These are phyloP conservation scores for Melanotaenia trifasciata DNA, from an alignment of 2,797 vertebrate genomes.

Conservation along the genomic window DNA sequence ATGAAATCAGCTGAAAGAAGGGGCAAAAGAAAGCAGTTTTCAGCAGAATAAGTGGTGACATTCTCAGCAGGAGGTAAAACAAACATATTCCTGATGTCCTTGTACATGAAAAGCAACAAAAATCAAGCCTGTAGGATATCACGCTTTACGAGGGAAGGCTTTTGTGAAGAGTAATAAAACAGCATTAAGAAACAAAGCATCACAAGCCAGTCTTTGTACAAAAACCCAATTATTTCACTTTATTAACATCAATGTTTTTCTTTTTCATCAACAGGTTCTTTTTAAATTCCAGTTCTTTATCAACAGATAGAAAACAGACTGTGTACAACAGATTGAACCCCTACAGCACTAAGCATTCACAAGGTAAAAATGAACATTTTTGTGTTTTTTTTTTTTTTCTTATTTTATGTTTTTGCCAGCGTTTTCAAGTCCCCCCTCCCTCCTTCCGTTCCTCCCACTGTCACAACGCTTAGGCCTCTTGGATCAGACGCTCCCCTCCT, in stretches of 20 bases:
- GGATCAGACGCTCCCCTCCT: conserved; percentile 42
- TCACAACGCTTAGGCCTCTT: conserved; percentile 29
- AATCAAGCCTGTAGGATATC: background rate
- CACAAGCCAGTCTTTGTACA: conserved; percentile 84
- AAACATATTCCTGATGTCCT: background rate
- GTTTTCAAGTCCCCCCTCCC: conserved; percentile 66
- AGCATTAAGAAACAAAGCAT: conserved; percentile 52
- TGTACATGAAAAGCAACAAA: background rate
- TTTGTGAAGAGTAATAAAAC: conserved; percentile 14
- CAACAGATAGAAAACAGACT: conserved; percentile 99
- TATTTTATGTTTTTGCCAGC: conserved; percentile 56
- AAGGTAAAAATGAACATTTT: conserved; percentile 95
- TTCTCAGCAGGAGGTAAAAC: conserved; percentile 20
- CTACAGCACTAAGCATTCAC: conserved; percentile 99
- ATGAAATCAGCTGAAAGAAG: conserved; percentile 8
- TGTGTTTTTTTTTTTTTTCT: conserved; percentile 30
- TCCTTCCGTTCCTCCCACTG: conserved; percentile 39
- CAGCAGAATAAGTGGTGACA: background rate
- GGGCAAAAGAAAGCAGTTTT: conserved; percentile 7
- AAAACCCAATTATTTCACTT: conserved; percentile 99
- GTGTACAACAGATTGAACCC: conserved; percentile 96
- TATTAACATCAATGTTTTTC: conserved; percentile 95
- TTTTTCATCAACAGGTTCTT: conserved; percentile 81
- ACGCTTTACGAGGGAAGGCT: background rate
- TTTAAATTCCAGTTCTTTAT: conserved; percentile 90